Conservation (phyloP, 2,888 invertebrate species). For the Seladonia tumulorum region DNA sequence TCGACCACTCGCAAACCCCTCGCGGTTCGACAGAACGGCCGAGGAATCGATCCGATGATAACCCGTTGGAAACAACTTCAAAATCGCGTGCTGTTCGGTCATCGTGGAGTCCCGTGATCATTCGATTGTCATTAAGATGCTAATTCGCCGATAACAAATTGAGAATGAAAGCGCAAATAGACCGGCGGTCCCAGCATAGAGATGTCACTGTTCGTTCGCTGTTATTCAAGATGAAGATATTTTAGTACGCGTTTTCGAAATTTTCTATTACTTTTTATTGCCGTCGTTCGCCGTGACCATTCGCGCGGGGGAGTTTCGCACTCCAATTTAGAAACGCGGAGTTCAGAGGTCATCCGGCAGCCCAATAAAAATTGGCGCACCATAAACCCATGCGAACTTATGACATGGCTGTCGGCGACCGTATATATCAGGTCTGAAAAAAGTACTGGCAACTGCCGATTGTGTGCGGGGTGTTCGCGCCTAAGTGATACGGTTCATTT, state of each 20-base stretch:
- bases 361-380: slow-evolving; percentile 1
- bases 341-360: not conserved
- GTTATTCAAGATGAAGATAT: not conserved
- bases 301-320: not conserved
- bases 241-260: not conserved
- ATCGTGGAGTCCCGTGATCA: not conserved
- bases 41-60: slow-evolving; percentile 46
- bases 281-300: not conserved
- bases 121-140: not conserved
- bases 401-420: not conserved
- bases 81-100: not conserved
- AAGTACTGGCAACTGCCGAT: not conserved
- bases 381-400: not conserved
- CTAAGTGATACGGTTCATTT: not conserved
- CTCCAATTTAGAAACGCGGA: not conserved
- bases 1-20: not conserved
- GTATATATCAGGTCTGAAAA: not conserved
- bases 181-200: too few relatives aligned
- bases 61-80: not conserved
- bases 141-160: not conserved
- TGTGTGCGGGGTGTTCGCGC: not conserved
- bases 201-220: not conserved
- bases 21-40: slow-evolving; percentile 23
- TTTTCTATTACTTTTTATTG: not conserved
- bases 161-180: not conserved